phyloP scores from a whole-genome alignment of 1,140 invertebrate genomes.

The Acromyrmex heyeri region DNA sequence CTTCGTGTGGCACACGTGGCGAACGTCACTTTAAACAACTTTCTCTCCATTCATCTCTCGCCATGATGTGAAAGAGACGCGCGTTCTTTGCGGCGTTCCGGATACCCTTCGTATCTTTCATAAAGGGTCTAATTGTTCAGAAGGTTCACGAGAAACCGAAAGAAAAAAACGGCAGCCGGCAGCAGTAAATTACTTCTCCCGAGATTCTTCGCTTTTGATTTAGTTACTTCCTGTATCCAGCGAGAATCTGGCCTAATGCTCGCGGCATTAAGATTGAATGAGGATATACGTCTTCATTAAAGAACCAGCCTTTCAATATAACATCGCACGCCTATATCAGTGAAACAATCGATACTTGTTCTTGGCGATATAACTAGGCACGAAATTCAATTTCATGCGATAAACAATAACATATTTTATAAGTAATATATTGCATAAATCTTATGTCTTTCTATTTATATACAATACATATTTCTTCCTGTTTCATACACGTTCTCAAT shows the following conservation, averaged over 20 bases:
- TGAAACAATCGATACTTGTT: slow-evolving; percentile 32
- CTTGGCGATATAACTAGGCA: slow-evolving; percentile 19
- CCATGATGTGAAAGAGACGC: slow-evolving; percentile 47
- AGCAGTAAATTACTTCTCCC: slow-evolving; percentile 55
- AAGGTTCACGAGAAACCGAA: slow-evolving; percentile 36
- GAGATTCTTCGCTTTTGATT: slow-evolving; percentile 66
- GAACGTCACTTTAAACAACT: slow-evolving; percentile 74
- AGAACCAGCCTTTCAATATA: slow-evolving; percentile 31
- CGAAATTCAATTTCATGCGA: slow-evolving; percentile 16
- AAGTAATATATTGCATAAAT: slow-evolving; percentile 3
- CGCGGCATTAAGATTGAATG: slow-evolving; percentile 21
- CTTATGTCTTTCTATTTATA: background rate
- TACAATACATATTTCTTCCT: background rate
- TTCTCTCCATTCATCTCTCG: slow-evolving; percentile 56
- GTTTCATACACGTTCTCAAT: background rate
- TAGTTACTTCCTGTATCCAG: slow-evolving; percentile 64
- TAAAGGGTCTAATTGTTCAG: slow-evolving; percentile 75
- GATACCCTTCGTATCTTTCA: slow-evolving; percentile 55
- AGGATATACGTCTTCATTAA: slow-evolving; percentile 26
- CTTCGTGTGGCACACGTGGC: slow-evolving; percentile 71
- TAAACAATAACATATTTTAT: slow-evolving; percentile 12
- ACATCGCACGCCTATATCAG: background rate
- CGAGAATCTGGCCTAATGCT: slow-evolving; percentile 41
- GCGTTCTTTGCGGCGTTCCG: slow-evolving; percentile 68
- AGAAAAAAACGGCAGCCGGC: slow-evolving; percentile 25